phyloP scores from a whole-genome alignment of 2,888 invertebrate species.

The Geotrupes spiniger region DNA sequence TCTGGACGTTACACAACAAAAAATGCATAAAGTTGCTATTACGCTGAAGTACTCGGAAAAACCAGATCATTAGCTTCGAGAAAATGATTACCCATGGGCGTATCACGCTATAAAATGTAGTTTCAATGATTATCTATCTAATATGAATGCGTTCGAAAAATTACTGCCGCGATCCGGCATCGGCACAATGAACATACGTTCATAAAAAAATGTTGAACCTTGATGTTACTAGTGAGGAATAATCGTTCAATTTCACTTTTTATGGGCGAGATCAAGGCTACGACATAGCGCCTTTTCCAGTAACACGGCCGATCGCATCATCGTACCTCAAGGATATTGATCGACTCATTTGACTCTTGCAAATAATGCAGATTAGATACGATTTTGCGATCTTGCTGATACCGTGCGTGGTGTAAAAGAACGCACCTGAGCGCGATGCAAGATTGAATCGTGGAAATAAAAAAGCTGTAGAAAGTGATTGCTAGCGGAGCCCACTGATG shows the following conservation, averaged over 20 bases:
- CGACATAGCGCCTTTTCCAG: background rate
- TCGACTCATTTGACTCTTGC: background rate
- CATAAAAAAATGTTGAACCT: too few species aligned
- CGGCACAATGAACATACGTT: background rate
- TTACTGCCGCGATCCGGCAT: background rate
- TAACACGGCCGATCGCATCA: background rate
- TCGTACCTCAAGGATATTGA: background rate
- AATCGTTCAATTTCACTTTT: constrained; percentile 14
- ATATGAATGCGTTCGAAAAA: background rate
- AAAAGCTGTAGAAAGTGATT: background rate
- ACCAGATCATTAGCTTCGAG: constrained; percentile 4
- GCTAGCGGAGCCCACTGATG: background rate
- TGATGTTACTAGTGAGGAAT: background rate
- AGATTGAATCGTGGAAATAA: constrained; percentile 1
- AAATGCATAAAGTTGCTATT: too few species aligned
- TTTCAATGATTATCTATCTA: too few species aligned
- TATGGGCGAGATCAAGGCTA: constrained; percentile 13
- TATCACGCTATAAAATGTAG: background rate
- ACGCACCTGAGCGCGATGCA: background rate
- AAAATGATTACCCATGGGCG: constrained; percentile 9
- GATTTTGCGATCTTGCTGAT: background rate
- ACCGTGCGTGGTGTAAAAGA: background rate
- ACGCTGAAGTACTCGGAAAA: background rate
- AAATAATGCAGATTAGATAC: constrained; percentile 3
- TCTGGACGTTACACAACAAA: too few species aligned